phyloP scores from a whole-genome alignment of 92 coral and sea anemone species.

The Bergia sp. region DNA sequence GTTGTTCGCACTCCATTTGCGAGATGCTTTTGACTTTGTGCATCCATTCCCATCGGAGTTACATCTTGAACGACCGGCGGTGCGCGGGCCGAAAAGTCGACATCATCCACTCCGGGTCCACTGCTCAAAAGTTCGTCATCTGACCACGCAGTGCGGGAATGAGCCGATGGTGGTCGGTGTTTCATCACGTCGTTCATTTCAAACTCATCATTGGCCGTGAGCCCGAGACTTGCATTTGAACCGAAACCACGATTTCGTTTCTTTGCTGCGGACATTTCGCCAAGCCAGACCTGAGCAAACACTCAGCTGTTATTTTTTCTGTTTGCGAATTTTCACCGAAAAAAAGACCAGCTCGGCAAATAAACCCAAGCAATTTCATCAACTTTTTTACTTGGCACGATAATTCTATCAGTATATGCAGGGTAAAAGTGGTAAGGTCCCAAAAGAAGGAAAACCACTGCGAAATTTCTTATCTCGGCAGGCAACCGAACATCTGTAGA shows the following conservation, averaged over 20 bases:
- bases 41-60: slow-evolving; percentile 63
- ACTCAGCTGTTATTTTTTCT: background rate
- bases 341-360: background rate
- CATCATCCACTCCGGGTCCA: slow-evolving; percentile 41
- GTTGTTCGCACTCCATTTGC: slow-evolving; percentile 47
- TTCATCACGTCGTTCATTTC: slow-evolving; percentile 45
- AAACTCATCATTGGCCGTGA: slow-evolving; percentile 41
- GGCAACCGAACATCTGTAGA: background rate
- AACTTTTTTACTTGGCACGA: background rate
- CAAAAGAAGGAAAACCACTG: background rate
- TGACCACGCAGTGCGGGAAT: slow-evolving; percentile 61
- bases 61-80: slow-evolving; percentile 48
- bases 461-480: slow-evolving; percentile 6
- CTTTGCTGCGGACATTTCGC: slow-evolving; percentile 34
- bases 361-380: background rate
- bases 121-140: slow-evolving; percentile 45
- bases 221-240: slow-evolving; percentile 38
- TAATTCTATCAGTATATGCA: background rate
- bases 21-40: slow-evolving; percentile 53
- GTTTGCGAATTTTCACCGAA: background rate
- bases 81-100: slow-evolving; percentile 49
- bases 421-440: background rate
- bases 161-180: slow-evolving; percentile 55
- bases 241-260: slow-evolving; percentile 38
- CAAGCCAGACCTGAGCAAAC: background rate